Base-by-base conservation (phyloP, 2,888 invertebrate species). In the Bedellia somnulentella region DNA sequence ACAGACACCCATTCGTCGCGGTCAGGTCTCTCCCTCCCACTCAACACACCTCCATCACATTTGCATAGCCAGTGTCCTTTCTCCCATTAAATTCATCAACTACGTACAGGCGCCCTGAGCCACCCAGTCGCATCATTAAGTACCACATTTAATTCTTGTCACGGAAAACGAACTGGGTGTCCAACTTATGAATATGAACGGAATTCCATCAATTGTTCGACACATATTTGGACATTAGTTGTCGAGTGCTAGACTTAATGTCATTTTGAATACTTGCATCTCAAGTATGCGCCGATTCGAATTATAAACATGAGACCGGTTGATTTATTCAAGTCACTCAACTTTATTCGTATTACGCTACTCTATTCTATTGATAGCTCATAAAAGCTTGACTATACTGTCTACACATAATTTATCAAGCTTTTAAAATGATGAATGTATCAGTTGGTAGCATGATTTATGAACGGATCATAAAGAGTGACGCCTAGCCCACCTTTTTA, bases 381-480 rank as follows among this genome's bases (percentile, higher is more conserved):
- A 63, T 57, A 62, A 64, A 70, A 70, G 64, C 66, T 71, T 68
- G 57, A 66, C 68, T 61, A 68, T 70, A 66, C 59, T 56, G 52
- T 60, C 57, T 61, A 56, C 56, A 52, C 58, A 58, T 73, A 71
- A 75, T 75, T 75, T 75, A 73, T 73, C 71, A n/a, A n/a, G n/a
- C 66, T 64, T 68, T 64, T 52, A 67, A 71, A 70, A 73, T 73
- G 73, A 75, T 73, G 68, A 68, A 75, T 73, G 70, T 59, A 58
- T 53, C 57, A 62, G 52, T 18, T 18, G 18, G 5, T 58, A 55
- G 44, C 46, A 66, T 73, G 71, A 75, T 75, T 75, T 70, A 75
- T 66, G 59, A 52, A 57, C 53, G 43, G 57, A 59, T 62, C 62
- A 58, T 62, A 56, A 56, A 57, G 61, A 60, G 66, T 75, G 73